phyloP scores from a whole-genome alignment of 2,888 invertebrate species.

The Cryptus viduatorius region DNA sequence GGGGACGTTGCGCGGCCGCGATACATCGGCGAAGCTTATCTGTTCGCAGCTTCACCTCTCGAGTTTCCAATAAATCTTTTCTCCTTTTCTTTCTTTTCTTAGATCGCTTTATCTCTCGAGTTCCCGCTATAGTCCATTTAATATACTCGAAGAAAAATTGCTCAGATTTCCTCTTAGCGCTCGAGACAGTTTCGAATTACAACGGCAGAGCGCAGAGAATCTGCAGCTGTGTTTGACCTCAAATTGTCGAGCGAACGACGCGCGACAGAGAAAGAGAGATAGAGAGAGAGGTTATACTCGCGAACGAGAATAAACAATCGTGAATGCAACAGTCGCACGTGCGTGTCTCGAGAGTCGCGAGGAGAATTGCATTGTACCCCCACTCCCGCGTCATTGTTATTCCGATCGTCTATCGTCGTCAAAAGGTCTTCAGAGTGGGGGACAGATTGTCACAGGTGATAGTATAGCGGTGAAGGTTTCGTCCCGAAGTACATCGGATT shows the following conservation, averaged over 20 bases:
- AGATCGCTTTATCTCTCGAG: neutral
- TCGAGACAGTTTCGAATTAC: neutral
- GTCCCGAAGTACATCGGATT: neutral
- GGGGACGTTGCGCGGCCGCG: neutral
- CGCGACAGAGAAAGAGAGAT: neutral
- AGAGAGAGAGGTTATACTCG: neutral
- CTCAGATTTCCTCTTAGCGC: neutral
- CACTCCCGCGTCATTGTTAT: conserved; percentile 19
- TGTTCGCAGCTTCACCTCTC: neutral
- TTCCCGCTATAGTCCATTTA: neutral
- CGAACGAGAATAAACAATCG: conserved; percentile 44
- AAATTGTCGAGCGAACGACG: neutral
- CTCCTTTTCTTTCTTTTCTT: neutral
- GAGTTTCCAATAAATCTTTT: conserved; percentile 3
- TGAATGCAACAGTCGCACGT: conserved; percentile 28
- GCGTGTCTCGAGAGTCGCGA: conserved; percentile 5
- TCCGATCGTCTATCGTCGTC: neutral
- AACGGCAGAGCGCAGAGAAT: neutral
- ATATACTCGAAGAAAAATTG: neutral
- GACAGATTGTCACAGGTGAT: neutral
- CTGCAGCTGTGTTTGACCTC: neutral
- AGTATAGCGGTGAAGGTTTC: neutral
- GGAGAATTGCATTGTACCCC: conserved; percentile 1
- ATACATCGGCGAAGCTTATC: neutral
- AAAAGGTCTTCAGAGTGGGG: neutral